A percentile compares a stretch with the other conserved stretches of the same genome.
Conservation (phyloP, 1,140 invertebrate genomes). For the Coboldia fuscipes region DNA sequence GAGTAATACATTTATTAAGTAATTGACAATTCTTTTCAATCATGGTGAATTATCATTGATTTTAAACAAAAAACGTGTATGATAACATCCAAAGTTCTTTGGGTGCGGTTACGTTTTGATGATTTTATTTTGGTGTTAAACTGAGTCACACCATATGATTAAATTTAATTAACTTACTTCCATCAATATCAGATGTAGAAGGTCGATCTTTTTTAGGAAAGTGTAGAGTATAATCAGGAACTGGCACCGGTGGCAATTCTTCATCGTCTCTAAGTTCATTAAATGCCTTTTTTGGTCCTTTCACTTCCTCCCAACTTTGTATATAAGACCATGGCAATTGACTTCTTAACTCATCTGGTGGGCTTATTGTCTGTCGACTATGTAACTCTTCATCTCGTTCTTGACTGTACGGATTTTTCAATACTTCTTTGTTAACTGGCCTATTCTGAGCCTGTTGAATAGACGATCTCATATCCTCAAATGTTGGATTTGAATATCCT, state of each 20-base stretch:
- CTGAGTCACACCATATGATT: too few species aligned
- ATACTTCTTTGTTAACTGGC: too few species aligned
- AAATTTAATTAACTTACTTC: too few species aligned
- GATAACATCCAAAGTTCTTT: background rate
- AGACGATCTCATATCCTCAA: too few species aligned
- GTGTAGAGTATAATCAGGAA: slow-evolving; percentile 3
- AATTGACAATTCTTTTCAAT: background rate
- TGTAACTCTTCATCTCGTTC: too few species aligned
- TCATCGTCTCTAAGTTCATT: background rate
- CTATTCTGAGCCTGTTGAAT: too few species aligned
- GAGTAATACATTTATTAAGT: too few species aligned
- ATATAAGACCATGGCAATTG: slow-evolving; percentile 18
- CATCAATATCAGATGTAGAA: too few species aligned
- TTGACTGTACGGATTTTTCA: too few species aligned
- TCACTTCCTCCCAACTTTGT: background rate
- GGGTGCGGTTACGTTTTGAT: background rate
- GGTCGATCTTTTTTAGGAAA: background rate
- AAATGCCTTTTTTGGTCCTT: background rate
- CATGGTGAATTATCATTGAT: background rate
- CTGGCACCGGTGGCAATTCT: slow-evolving; percentile 2
- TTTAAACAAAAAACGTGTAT: background rate
- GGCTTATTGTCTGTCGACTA: too few species aligned
- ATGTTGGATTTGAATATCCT: too few species aligned
- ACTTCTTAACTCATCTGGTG: slow-evolving; percentile 13
- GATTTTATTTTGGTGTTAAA: background rate